phyloP scores from a whole-genome alignment of 2,113 vertebrate species.

The Ailurus styani region DNA sequence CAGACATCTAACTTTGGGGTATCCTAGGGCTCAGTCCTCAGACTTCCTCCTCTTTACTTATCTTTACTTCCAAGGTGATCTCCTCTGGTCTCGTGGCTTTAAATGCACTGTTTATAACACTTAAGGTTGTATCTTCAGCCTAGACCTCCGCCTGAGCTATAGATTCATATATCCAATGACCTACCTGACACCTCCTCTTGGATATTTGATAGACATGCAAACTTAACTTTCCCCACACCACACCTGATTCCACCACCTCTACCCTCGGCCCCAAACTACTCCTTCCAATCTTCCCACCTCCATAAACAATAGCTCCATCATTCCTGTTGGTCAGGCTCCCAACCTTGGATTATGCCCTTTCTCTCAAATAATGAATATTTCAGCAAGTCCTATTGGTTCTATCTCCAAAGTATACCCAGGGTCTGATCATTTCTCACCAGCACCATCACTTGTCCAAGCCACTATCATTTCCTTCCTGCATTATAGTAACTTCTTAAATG shows the following conservation, averaged over 20 bases:
- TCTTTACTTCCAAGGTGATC: neutral
- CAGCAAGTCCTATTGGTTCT: neutral
- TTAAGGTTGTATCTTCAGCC: neutral
- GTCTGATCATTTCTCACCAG: neutral
- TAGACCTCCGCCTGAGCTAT: neutral
- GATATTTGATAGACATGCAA: neutral
- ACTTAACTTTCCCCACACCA: neutral
- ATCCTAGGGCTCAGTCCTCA: neutral
- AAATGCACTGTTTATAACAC: neutral
- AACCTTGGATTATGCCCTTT: neutral
- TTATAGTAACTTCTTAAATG: neutral
- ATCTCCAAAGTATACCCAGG: neutral
- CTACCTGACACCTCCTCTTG: neutral
- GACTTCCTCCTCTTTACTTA: neutral
- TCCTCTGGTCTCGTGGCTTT: neutral
- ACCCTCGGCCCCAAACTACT: neutral
- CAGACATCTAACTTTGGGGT: neutral
- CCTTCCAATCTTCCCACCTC: neutral
- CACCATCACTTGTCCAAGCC: neutral
- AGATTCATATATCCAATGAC: neutral
- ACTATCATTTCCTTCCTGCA: neutral
- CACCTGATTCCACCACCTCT: neutral
- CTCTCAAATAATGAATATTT: neutral
- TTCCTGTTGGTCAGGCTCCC: neutral
- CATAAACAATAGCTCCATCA: neutral